A percentile compares a stretch with the other conserved stretches of the same genome.
Evolutionary conservation across 2,888 invertebrate genomes (phyloP).

Genomic region (Drosophila subquinaria): DNA sequence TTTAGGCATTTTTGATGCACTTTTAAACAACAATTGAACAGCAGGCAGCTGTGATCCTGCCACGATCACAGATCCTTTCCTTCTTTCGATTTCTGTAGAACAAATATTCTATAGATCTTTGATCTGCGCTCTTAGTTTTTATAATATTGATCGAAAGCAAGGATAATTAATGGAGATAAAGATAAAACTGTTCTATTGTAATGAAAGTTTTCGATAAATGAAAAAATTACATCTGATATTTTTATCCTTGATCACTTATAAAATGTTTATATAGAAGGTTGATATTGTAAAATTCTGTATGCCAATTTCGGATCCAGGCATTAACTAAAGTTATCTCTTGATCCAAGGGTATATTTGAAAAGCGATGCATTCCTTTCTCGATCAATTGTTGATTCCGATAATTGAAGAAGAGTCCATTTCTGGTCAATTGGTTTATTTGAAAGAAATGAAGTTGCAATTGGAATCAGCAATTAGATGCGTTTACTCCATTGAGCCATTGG

Average conservation of each 20-base stretch:
- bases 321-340: background rate
- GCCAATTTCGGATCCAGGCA: background rate
- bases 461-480: conserved; percentile 24
- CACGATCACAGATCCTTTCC: background rate
- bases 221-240: no score
- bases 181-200: background rate
- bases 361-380: background rate
- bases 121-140: background rate
- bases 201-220: background rate
- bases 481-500: conserved; percentile 20
- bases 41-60: conserved; percentile 14
- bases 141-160: background rate
- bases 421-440: conserved; percentile 7
- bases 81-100: background rate
- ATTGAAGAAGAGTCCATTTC: background rate
- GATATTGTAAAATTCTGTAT: background rate
- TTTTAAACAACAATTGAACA: conserved; percentile 12
- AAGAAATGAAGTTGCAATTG: conserved; percentile 11
- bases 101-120: background rate
- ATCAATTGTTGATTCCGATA: background rate
- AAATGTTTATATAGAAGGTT: no score
- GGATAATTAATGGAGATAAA: conserved; percentile 2
- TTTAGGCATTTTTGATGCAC: background rate
- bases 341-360: background rate
- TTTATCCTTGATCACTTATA: background rate